These are phyloP conservation scores for Drosophila monieri DNA, from an alignment of 2,888 invertebrate species.

Conservation along the genomic window DNA sequence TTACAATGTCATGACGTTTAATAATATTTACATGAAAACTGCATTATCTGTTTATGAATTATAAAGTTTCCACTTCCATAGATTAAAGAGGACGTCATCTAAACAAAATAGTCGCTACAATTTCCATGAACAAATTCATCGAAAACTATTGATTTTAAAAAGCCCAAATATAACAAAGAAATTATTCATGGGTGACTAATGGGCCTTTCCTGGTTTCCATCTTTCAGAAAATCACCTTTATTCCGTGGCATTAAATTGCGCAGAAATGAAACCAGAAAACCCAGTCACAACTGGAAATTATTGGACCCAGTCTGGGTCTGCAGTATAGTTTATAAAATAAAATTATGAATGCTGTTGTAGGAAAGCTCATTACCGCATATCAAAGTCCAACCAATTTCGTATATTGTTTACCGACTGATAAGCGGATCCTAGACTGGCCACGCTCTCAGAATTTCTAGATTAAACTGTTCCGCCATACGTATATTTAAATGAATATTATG, in stretches of 20 bases:
- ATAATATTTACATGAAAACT: slow-evolving; percentile 10
- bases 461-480: slow-evolving; percentile 15
- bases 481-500: slow-evolving; percentile 13
- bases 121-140: not conserved
- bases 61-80: slow-evolving; percentile 26
- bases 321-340: slow-evolving; percentile 11
- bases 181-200: slow-evolving; percentile 16
- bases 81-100: slow-evolving; percentile 14
- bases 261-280: slow-evolving; percentile 20
- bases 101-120: not conserved
- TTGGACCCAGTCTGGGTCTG: slow-evolving; percentile 11
- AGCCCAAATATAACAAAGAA: slow-evolving; percentile 17
- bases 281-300: slow-evolving; percentile 46
- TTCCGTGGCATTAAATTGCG: slow-evolving; percentile 4
- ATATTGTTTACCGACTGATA: slow-evolving; percentile 60
- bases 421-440: slow-evolving; percentile 37
- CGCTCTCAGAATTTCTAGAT: slow-evolving; percentile 34
- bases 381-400: slow-evolving; percentile 59
- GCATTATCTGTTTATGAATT: slow-evolving; percentile 8
- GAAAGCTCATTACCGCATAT: slow-evolving; percentile 47
- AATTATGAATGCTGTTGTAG: slow-evolving; percentile 22
- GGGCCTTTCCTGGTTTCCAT: not conserved
- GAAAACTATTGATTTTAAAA: slow-evolving; percentile 4
- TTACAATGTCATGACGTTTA: slow-evolving; percentile 12
- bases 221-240: not conserved